Evolutionary conservation across 2,888 invertebrate species (phyloP), one percentile per base, ranked within the genome.

Genomic region (Mylabris sibirica): DNA sequence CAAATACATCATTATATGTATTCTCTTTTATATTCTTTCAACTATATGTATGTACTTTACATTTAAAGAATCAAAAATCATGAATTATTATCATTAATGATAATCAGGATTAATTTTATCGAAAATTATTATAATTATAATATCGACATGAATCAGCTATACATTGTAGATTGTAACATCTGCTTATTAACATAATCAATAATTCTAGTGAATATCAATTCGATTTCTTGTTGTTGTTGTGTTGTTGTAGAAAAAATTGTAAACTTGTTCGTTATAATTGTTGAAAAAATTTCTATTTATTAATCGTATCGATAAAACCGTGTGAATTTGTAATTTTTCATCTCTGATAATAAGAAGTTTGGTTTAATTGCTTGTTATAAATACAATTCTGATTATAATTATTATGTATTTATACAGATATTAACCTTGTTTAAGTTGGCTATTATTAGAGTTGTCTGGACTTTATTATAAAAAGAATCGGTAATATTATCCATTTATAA

Each of bases 251-350:
- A 30, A 30, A 30, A 30, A 30, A 30, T 30, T 30, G 30, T 30
- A 30, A 30, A 30, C 30, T 30, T 30, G 30, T 30, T 30, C 30
- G 30, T 30, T 30, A 30, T 26, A 26, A 26, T 11, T 3, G 35
- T 35, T 12, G 35, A 35, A 8, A 30, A 30, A 30, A 6, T 35
- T 35, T 11, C 6, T 12, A 35, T 35, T 11, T 6, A 34, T 60
- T 9, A 17, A 17, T 59, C 6, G 20, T 26, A 60, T 60, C 9
- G 60, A 60, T 30, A 60, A 60, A 60, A 60, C 30, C 60, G 60
- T 60, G 60, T 35, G 60, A 60, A 60, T 35, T 60, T 34, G 30
- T 30, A 17, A 60, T 60, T 60, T 60, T 60, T 60, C n/a, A n/a
- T 11, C 11, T 17, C 17, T 9, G 11, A 30, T 30, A 11, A 35